These are phyloP conservation scores for Propithecus perrieri DNA, from an alignment of 2,797 vertebrate genomes.

Conservation along the genomic window DNA sequence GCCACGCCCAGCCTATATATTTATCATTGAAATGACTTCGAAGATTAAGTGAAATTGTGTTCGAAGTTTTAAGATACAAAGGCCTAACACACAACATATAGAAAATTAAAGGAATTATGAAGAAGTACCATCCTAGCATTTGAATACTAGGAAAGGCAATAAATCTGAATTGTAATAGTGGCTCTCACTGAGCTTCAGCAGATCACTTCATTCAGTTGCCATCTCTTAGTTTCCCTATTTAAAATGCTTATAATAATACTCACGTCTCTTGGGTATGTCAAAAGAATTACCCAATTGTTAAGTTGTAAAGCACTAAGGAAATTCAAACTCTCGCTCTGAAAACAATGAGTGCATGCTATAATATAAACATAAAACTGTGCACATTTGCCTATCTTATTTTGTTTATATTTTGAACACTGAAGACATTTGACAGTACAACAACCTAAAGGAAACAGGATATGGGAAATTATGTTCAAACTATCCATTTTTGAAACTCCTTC, in stretches of 20 bases:
- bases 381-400: not conserved
- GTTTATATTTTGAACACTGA: not conserved
- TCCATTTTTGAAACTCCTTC: constrained; percentile 4
- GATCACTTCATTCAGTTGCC: not conserved
- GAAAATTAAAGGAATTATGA: not conserved
- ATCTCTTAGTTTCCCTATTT: not conserved
- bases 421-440: not conserved
- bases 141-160: not conserved
- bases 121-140: not conserved
- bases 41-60: not conserved
- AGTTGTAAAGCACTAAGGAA: constrained; percentile 19
- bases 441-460: not conserved
- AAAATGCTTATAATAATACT: not conserved
- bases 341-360: not conserved
- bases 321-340: not conserved
- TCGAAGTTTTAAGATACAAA: not conserved
- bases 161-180: not conserved
- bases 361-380: not conserved
- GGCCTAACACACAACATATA: not conserved
- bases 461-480: not conserved
- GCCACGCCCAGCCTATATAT: not conserved
- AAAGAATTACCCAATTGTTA: constrained; percentile 26
- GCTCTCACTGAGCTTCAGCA: not conserved
- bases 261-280: not conserved
- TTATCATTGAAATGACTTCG: constrained; percentile 1